A percentile compares a stretch with the other conserved stretches of the same genome.
phyloP scores from a whole-genome alignment of 2,797 vertebrate genomes.

The Esox masquinongy region DNA sequence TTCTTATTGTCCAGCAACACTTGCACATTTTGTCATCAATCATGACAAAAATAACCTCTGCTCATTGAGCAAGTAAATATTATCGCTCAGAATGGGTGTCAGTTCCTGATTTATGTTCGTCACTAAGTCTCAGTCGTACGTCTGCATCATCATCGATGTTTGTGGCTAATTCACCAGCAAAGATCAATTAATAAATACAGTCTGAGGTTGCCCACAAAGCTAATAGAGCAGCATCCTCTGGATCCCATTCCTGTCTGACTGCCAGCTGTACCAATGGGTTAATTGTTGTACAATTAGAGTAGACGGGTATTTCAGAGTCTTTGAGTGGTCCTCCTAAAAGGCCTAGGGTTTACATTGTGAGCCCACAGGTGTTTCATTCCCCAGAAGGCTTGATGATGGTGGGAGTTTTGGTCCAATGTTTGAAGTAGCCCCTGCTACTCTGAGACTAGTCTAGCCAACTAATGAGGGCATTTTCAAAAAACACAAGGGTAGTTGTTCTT shows the following conservation, averaged over 20 bases:
- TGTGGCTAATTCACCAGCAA: not conserved
- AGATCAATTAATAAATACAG: not conserved
- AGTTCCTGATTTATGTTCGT: not conserved
- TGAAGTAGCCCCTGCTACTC: not conserved
- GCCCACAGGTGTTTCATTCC: not conserved
- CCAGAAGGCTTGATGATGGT: not conserved
- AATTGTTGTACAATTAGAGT: not conserved
- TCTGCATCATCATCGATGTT: not conserved
- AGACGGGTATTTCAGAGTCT: not conserved
- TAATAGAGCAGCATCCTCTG: not conserved
- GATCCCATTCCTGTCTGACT: not conserved
- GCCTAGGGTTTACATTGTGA: not conserved
- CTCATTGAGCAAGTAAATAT: not conserved
- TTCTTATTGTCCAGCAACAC: not conserved
- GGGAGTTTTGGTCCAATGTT: not conserved
- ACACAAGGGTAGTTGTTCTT: not conserved
- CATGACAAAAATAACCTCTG: not conserved
- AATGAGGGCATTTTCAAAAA: constrained; percentile 2
- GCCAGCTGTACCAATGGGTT: not conserved
- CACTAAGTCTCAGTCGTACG: not conserved
- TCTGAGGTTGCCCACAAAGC: not conserved
- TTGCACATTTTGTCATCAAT: not conserved
- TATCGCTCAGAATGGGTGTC: not conserved
- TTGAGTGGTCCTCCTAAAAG: not conserved
- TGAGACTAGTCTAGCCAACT: not conserved